Percentiles rank a stretch among this genome's conserved stretches.
These are phyloP conservation scores for Pollicipes pollicipes DNA, from an alignment of 1,140 invertebrate genomes.

Conservation along the genomic window DNA sequence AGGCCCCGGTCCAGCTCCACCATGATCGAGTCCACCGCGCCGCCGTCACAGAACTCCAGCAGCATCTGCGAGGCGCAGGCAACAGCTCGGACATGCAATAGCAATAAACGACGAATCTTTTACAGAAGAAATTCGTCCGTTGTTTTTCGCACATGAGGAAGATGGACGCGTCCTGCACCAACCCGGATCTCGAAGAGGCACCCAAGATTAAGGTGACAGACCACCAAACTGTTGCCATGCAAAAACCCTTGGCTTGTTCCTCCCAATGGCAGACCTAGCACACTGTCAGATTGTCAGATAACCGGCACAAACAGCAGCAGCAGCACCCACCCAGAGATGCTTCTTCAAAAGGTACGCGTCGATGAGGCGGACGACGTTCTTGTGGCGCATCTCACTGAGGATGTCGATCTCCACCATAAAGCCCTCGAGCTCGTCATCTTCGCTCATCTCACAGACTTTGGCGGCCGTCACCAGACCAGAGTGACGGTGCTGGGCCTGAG, in stretches of 20 bases:
- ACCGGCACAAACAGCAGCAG: no score
- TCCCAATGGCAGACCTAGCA: no score
- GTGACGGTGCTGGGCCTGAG: not conserved
- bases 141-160: no score
- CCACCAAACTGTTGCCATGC: no score
- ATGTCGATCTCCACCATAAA: slow-evolving; percentile 99
- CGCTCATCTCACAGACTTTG: slow-evolving; percentile 30
- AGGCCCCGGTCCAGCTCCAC: slow-evolving; percentile 90
- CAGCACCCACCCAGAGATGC: slow-evolving; percentile 73
- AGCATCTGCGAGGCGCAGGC: slow-evolving; percentile 78
- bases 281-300: no score
- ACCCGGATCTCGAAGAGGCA: no score
- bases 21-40: slow-evolving; percentile 96
- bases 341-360: slow-evolving; percentile 86
- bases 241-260: no score
- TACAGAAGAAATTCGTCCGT: no score
- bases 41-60: slow-evolving; percentile 95
- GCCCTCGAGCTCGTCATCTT: slow-evolving; percentile 92
- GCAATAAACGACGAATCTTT: no score
- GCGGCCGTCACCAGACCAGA: not conserved
- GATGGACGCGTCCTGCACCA: no score
- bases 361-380: slow-evolving; percentile 84
- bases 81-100: no score
- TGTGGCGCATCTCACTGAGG: slow-evolving; percentile 80
- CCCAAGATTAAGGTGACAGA: no score